These are phyloP conservation scores for Callipepla squamata DNA, from an alignment of 2,113 vertebrate genomes.

Conservation along the genomic window DNA sequence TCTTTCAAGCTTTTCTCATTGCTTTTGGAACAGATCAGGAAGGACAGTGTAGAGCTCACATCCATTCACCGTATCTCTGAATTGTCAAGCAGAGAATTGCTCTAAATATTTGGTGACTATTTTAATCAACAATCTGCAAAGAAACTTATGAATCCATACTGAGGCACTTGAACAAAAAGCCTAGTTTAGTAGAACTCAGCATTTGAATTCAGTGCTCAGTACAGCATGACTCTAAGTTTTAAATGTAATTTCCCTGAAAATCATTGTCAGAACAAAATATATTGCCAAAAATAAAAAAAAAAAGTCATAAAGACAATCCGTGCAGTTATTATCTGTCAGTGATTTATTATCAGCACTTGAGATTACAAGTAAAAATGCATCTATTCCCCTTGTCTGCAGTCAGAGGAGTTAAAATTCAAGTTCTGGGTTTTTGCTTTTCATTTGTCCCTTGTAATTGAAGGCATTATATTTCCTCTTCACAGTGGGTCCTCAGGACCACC, in stretches of 20 bases:
- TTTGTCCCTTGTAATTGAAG: background rate
- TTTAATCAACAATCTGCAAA: background rate
- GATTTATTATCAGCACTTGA: background rate
- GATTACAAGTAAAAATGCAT: background rate
- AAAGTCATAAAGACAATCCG: background rate
- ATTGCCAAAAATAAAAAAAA: background rate
- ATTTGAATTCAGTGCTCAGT: background rate
- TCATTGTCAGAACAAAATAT: background rate
- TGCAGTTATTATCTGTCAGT: background rate
- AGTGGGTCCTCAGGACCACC: background rate
- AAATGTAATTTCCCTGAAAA: background rate
- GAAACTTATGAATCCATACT: rapidly evolving
- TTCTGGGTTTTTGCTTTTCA: background rate
- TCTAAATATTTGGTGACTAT: background rate
- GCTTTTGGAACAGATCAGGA: background rate
- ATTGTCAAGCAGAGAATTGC: background rate
- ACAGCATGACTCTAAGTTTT: background rate
- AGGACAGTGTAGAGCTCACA: background rate
- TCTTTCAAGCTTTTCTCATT: background rate
- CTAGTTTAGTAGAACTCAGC: background rate
- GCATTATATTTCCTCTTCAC: background rate
- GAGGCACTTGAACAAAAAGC: background rate
- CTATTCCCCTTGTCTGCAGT: background rate
- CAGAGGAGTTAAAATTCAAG: background rate
- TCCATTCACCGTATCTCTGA: background rate